A percentile compares a stretch with the other conserved stretches of the same genome.
Conservation (phyloP, 2,797 vertebrate genomes). For the Cossypha dichroa region DNA sequence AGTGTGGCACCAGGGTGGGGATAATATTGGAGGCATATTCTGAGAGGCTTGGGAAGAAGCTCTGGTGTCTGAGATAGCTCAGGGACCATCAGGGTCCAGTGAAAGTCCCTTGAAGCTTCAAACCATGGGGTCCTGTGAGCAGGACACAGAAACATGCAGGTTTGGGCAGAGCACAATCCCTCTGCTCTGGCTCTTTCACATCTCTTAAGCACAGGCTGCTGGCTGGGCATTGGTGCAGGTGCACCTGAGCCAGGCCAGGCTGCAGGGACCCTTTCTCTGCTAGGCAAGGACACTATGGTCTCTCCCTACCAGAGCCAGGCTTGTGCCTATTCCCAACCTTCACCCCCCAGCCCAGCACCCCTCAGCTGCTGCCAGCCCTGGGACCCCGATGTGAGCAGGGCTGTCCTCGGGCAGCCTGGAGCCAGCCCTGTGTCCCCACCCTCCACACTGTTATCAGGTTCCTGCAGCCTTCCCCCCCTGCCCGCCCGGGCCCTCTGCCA, state of each 20-base stretch:
- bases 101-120: not conserved
- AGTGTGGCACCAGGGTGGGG: fast-evolving
- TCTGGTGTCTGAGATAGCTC: not conserved
- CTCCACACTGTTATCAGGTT: slow-evolving; percentile 7
- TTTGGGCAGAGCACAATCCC: fast-evolving
- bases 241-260: not conserved
- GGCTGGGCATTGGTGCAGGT: not conserved
- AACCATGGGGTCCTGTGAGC: not conserved
- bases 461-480: slow-evolving; percentile 23
- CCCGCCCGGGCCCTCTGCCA: not conserved
- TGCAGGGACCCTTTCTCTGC: not conserved
- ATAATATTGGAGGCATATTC: fast-evolving
- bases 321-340: not conserved
- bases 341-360: not conserved
- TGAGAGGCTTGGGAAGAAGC: not conserved
- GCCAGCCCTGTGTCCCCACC: not conserved
- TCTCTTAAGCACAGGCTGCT: not conserved
- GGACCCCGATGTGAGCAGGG: fast-evolving
- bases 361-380: not conserved
- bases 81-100: not conserved
- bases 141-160: not conserved
- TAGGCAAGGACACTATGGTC: fast-evolving
- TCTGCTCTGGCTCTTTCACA: not conserved
- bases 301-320: not conserved
- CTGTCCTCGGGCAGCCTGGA: not conserved